Evolutionary conservation across 2,888 invertebrate genomes (phyloP).

Genomic region (Cephus sareptanus): DNA sequence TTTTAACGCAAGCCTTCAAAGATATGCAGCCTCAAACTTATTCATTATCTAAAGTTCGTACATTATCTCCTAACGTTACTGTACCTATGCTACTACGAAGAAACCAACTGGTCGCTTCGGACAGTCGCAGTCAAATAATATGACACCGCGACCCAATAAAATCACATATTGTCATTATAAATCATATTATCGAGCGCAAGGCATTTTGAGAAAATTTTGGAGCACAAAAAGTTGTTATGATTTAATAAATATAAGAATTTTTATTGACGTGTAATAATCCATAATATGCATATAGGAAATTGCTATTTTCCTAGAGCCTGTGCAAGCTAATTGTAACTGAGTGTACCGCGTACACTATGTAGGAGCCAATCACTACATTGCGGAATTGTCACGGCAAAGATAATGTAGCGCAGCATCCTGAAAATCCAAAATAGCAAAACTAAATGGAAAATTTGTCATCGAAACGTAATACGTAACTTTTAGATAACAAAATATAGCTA

Average conservation of each 20-base stretch:
- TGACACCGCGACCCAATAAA: not conserved
- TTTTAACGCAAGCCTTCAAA: conserved; percentile 24
- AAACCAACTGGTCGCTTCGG: conserved; percentile 6
- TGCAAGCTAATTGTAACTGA: not conserved
- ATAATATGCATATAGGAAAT: not conserved
- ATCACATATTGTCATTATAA: not conserved
- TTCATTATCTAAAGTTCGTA: not conserved
- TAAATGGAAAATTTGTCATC: not conserved
- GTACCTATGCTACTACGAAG: conserved; percentile 1
- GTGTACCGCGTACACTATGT: not conserved
- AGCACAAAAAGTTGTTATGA: not conserved
- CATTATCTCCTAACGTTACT: not conserved
- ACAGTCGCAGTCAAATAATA: conserved; percentile 3
- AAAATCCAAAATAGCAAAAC: not conserved
- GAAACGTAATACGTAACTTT: not conserved
- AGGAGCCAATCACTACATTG: not conserved
- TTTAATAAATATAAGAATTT: not conserved
- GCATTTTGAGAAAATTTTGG: not conserved
- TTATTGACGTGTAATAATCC: not conserved
- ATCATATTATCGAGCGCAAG: not conserved
- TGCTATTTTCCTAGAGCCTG: not conserved
- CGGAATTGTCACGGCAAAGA: not conserved
- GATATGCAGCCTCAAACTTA: conserved; percentile 31
- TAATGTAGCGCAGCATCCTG: not conserved
- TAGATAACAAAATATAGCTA: not conserved